Percentiles rank a stretch among this genome's conserved stretches.
These are phyloP conservation scores for Xenopus laevis DNA, from an alignment of 2,113 vertebrate genomes.

Conservation along the genomic window DNA sequence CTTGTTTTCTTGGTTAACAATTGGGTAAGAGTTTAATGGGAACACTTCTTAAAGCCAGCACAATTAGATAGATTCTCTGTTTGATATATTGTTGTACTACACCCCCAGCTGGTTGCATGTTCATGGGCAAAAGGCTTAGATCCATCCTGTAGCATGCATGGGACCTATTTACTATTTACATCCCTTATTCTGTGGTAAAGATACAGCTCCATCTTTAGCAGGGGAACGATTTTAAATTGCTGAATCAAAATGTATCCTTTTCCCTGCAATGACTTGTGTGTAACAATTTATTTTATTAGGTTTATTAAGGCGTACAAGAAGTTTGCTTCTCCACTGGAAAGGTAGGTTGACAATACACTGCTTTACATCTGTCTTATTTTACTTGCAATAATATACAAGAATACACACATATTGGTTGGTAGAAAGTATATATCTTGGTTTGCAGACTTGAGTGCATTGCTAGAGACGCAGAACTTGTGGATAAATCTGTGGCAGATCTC, in stretches of 20 bases:
- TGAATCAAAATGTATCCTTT: no score
- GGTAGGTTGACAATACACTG: constrained; percentile 63
- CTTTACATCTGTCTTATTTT: not conserved
- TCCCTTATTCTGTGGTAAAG: no score
- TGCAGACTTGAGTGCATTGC: constrained; percentile 89
- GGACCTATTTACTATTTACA: no score
- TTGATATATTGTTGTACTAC: no score
- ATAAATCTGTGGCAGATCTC: constrained; percentile 93
- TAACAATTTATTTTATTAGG: constrained; percentile 60
- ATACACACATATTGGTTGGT: not conserved
- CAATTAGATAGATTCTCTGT: no score
- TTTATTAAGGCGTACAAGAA: constrained; percentile 99
- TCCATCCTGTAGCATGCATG: no score
- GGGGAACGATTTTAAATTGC: no score
- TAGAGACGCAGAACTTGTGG: constrained; percentile 94
- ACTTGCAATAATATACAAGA: not conserved
- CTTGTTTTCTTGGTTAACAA: not conserved
- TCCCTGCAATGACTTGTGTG: no score
- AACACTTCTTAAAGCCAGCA: no score
- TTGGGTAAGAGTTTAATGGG: not conserved
- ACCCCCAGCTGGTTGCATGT: no score
- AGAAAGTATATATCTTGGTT: not conserved
- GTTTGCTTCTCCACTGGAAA: constrained; percentile 92
- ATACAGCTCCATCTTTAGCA: no score
- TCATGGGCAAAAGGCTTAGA: no score